Percentiles rank a stretch among this genome's conserved stretches.
Conservation (phyloP, 2,797 vertebrate species). For the Myotis vivesi region DNA sequence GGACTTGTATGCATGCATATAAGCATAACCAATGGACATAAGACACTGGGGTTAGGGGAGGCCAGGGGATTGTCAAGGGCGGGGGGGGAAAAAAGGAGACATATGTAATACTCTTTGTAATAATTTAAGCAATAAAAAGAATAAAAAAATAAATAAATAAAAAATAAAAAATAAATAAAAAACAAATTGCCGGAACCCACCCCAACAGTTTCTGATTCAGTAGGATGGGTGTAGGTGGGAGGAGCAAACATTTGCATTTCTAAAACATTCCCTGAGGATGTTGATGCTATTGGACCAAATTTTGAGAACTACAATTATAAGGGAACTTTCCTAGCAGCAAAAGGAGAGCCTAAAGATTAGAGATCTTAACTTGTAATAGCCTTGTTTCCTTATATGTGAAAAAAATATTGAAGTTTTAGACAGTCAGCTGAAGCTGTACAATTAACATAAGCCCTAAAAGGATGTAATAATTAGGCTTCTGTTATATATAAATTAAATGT, state of each 20-base stretch:
- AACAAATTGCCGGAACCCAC: neutral
- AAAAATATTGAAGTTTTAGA: neutral
- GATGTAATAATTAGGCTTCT: slow-evolving; percentile 44
- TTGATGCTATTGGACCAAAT: neutral
- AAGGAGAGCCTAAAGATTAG: slow-evolving; percentile 1
- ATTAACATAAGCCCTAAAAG: neutral
- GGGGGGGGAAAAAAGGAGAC: too few relatives aligned
- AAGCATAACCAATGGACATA: too few relatives aligned
- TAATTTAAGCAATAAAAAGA: too few relatives aligned
- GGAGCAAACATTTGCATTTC: neutral
- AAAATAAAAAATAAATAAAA: too few relatives aligned
- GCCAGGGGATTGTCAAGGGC: too few relatives aligned
- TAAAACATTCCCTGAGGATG: neutral
- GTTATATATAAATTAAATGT: slow-evolving; percentile 38
- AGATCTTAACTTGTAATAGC: slow-evolving; percentile 2
- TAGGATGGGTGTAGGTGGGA: neutral
- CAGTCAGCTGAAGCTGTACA: neutral
- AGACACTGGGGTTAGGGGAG: too few relatives aligned
- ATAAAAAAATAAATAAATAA: too few relatives aligned
- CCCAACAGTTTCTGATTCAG: neutral
- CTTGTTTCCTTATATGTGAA: neutral
- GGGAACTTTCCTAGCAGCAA: neutral
- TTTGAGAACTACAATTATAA: neutral
- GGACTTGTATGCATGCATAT: too few relatives aligned
- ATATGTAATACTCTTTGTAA: too few relatives aligned